These are phyloP conservation scores for Papilio protenor DNA, from an alignment of 2,888 invertebrate species.

Conservation along the genomic window DNA sequence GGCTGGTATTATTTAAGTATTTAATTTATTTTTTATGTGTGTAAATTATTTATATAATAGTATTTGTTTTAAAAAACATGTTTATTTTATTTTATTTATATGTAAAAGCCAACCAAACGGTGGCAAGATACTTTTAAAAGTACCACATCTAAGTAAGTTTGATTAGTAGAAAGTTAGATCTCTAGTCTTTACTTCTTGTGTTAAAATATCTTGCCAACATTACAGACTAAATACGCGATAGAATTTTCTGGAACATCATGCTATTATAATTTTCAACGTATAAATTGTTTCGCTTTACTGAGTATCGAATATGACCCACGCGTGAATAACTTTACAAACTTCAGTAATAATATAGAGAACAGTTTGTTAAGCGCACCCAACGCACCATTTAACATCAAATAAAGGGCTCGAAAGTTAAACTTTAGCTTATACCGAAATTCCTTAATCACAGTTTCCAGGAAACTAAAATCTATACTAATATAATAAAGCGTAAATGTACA, in stretches of 20 bases:
- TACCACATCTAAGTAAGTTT: too few species aligned
- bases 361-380: slow-evolving; percentile 35
- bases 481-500: too few species aligned
- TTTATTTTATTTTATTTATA: too few species aligned
- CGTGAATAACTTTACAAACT: slow-evolving; percentile 36
- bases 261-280: slow-evolving; percentile 10
- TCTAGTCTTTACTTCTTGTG: neutral
- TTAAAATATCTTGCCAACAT: neutral
- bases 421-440: slow-evolving; percentile 23
- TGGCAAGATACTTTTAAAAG: too few species aligned
- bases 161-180: neutral
- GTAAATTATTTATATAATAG: too few species aligned
- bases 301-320: slow-evolving; percentile 36
- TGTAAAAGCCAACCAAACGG: too few species aligned
- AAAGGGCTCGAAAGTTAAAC: slow-evolving; percentile 31
- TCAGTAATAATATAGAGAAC: slow-evolving; percentile 32
- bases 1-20: too few species aligned
- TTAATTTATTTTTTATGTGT: too few species aligned
- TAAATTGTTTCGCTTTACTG: slow-evolving; percentile 28
- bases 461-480: neutral
- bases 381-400: slow-evolving; percentile 37
- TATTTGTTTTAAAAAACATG: too few species aligned
- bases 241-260: neutral
- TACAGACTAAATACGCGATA: neutral
- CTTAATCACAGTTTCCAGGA: slow-evolving; percentile 17